Conservation (phyloP, 2,797 vertebrate species). For the Coregonus sp. region DNA sequence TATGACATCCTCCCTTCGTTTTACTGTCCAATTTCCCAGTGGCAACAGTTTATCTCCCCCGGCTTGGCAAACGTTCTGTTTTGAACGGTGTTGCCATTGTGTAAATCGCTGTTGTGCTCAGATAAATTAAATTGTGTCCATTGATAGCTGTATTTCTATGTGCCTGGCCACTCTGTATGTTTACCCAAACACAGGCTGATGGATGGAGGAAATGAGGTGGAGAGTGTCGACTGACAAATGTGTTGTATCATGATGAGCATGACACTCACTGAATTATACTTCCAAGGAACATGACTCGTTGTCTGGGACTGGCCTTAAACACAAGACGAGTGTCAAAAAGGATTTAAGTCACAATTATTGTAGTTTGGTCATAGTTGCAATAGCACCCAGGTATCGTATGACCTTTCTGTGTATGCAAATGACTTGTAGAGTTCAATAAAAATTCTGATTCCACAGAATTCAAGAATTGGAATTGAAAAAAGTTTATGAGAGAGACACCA, state of each 20-base stretch:
- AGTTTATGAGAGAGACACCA: neutral
- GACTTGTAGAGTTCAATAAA: conserved; percentile 34
- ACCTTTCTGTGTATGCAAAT: conserved; percentile 38
- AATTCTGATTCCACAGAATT: conserved; percentile 17
- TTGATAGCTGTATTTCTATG: conserved; percentile 56
- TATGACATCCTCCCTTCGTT: conserved; percentile 46
- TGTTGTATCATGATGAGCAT: conserved; percentile 55
- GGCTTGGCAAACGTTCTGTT: conserved; percentile 39
- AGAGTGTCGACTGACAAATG: conserved; percentile 57
- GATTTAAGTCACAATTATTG: conserved; percentile 73
- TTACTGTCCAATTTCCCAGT: conserved; percentile 50
- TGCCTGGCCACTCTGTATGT: conserved; percentile 34
- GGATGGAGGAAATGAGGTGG: conserved; percentile 32
- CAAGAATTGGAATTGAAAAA: neutral
- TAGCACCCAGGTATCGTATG: conserved; percentile 38
- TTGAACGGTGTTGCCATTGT: conserved; percentile 32
- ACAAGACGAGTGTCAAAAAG: conserved; percentile 67
- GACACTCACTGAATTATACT: conserved; percentile 55
- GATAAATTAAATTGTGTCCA: conserved; percentile 33
- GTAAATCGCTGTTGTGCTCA: conserved; percentile 38
- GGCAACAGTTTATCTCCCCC: conserved; percentile 24
- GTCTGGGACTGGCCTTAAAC: conserved; percentile 40
- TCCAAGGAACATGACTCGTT: conserved; percentile 42
- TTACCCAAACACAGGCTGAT: conserved; percentile 55
- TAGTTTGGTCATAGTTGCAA: conserved; percentile 47